phyloP scores from a whole-genome alignment of 2,888 invertebrate species.

The Empis livida region DNA sequence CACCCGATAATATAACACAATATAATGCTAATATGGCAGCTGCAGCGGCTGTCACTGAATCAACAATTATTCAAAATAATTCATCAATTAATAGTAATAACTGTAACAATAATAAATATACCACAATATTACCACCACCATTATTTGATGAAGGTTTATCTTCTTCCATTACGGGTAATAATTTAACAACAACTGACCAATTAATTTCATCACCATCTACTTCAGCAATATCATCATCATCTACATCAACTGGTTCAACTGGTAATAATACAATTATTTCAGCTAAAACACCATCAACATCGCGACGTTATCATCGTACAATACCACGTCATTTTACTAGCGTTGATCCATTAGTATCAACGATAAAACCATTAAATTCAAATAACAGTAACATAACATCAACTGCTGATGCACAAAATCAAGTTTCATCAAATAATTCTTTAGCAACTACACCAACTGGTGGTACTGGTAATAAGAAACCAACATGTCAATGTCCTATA shows the following conservation, averaged over 20 bases:
- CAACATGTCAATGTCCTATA: conserved; percentile 36
- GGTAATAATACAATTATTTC: conserved; percentile 9
- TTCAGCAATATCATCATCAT: conserved; percentile 12
- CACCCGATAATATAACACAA: conserved; percentile 7
- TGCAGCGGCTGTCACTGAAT: conserved; percentile 12
- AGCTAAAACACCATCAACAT: conserved; percentile 28
- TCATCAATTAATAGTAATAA: too few relatives aligned
- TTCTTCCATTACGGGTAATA: not conserved
- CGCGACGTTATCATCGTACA: conserved; percentile 35
- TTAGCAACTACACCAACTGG: conserved; percentile 5
- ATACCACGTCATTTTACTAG: conserved; percentile 35
- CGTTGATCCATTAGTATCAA: conserved; percentile 24
- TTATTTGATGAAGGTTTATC: conserved; percentile 12
- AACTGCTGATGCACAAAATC: conserved; percentile 9
- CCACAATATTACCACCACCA: conserved; percentile 13
- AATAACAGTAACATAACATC: conserved; percentile 1
- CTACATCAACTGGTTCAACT: conserved; percentile 12
- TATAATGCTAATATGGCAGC: conserved; percentile 7
- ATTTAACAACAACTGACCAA: conserved; percentile 2
- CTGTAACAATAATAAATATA: not conserved
- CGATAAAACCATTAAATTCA: not conserved
- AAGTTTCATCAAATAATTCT: conserved; percentile 10
- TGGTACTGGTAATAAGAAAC: conserved; percentile 22
- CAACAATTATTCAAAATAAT: not conserved
- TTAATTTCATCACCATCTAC: conserved; percentile 8